Percentiles rank a stretch among this genome's conserved stretches.
These are phyloP conservation scores for Keiferia lycopersicella DNA, from an alignment of 2,888 invertebrate genomes.

Conservation along the genomic window DNA sequence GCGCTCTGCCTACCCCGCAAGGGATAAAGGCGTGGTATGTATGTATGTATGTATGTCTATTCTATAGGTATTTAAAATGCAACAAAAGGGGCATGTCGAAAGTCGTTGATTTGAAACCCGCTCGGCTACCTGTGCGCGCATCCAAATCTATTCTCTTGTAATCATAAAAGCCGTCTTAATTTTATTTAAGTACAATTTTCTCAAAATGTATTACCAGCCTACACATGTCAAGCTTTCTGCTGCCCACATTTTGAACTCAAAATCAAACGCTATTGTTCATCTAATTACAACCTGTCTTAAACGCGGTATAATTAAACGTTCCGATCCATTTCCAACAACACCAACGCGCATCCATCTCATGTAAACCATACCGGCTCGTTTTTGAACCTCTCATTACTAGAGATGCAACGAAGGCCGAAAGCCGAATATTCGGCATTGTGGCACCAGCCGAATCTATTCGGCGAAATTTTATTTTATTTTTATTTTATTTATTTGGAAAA, in stretches of 20 bases:
- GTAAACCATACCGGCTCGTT: slow-evolving; percentile 43
- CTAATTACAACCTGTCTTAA: slow-evolving; percentile 57
- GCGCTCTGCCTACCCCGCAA: too few relatives aligned
- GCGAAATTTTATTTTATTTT: too few relatives aligned
- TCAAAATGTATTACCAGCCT: slow-evolving; percentile 35
- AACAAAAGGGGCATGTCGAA: too few relatives aligned
- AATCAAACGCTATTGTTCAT: slow-evolving; percentile 67
- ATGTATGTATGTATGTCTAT: too few relatives aligned
- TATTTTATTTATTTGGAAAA: too few relatives aligned
- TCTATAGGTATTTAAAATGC: too few relatives aligned
- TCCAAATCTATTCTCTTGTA: neutral
- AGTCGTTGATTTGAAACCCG: too few relatives aligned
- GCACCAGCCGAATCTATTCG: too few relatives aligned
- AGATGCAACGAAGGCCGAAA: too few relatives aligned
- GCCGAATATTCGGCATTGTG: too few relatives aligned
- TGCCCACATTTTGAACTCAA: slow-evolving; percentile 51
- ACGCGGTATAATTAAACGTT: slow-evolving; percentile 53
- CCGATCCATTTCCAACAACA: slow-evolving; percentile 29
- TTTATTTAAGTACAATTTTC: slow-evolving; percentile 19
- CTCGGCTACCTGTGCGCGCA: too few relatives aligned
- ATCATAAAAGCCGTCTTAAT: neutral
- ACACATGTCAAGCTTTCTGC: slow-evolving; percentile 47
- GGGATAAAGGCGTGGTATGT: too few relatives aligned
- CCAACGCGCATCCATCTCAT: slow-evolving; percentile 45
- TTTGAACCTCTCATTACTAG: slow-evolving; percentile 20